Conservation (phyloP, 2,113 vertebrate species). For the Rhinolophus sinicus region DNA sequence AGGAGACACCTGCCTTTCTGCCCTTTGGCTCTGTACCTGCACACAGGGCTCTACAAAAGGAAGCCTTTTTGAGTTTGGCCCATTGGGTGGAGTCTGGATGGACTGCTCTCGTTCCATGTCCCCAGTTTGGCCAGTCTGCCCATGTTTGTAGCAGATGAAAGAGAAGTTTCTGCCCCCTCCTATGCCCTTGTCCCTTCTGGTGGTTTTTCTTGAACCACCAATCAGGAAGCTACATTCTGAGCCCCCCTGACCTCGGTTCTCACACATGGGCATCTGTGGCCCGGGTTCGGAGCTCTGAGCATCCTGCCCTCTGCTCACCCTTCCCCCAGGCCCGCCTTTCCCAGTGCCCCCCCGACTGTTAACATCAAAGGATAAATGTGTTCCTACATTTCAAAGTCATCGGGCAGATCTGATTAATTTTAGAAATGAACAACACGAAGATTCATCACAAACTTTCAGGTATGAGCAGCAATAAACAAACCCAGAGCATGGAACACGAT, state of each 20-base stretch:
- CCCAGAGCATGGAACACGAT: neutral
- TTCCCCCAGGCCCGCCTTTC: neutral
- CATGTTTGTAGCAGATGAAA: neutral
- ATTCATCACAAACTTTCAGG: slow-evolving; percentile 81
- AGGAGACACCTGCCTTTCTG: neutral
- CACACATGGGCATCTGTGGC: rapidly evolving
- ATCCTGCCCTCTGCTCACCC: neutral
- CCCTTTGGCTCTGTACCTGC: neutral
- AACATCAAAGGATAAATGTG: slow-evolving; percentile 70
- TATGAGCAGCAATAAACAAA: slow-evolving; percentile 80
- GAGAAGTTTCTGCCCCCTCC: neutral
- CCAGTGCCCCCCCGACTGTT: neutral
- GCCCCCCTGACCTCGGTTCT: neutral
- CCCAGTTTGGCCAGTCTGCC: neutral
- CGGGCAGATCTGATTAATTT: slow-evolving; percentile 78
- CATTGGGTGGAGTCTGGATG: neutral
- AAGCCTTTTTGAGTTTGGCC: neutral
- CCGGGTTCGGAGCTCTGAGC: neutral
- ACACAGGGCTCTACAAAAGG: neutral
- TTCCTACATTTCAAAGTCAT: slow-evolving; percentile 67
- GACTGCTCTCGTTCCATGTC: neutral
- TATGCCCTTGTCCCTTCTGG: neutral
- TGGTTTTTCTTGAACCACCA: neutral
- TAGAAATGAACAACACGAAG: slow-evolving; percentile 75
- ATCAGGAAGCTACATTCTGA: neutral